Evolutionary conservation across 2,797 vertebrate species (phyloP).

Genomic region (Phrynocephalus vlangalii): DNA sequence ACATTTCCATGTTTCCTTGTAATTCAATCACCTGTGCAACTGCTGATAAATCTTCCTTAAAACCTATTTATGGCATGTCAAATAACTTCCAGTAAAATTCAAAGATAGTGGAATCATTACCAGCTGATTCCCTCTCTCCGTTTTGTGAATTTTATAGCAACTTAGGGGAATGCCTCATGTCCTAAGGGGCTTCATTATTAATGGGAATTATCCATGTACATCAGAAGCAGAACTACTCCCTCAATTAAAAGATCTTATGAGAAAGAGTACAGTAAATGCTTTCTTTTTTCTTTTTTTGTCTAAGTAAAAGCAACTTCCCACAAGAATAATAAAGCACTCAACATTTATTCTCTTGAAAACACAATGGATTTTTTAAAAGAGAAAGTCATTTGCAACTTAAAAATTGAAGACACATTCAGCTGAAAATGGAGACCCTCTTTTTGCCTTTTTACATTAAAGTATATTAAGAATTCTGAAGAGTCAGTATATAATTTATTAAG

Average conservation of each 20-base stretch:
- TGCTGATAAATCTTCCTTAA: conserved; percentile 34
- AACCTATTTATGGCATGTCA: conserved; percentile 2
- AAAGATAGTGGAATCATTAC: conserved; percentile 41
- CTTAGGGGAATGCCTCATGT: conserved; percentile 41
- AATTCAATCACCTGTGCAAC: conserved; percentile 25
- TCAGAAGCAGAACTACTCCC: conserved; percentile 45
- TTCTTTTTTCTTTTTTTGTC: conserved; percentile 59
- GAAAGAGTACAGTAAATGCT: conserved; percentile 50
- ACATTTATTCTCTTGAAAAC: conserved; percentile 56
- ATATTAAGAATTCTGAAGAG: neutral
- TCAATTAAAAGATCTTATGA: conserved; percentile 54
- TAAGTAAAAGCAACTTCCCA: conserved; percentile 66
- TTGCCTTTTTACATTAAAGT: conserved; percentile 19
- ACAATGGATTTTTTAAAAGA: conserved; percentile 39
- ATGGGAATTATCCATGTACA: conserved; percentile 57
- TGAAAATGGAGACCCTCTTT: conserved; percentile 44
- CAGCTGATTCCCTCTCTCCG: conserved; percentile 43
- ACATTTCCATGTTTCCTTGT: conserved; percentile 25
- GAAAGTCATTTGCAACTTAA: conserved; percentile 54
- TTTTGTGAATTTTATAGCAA: conserved; percentile 44
- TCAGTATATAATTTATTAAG: neutral
- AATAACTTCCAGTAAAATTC: conserved; percentile 39
- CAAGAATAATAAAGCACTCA: conserved; percentile 66
- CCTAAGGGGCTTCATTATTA: conserved; percentile 54
- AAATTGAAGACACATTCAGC: conserved; percentile 61